Base-by-base conservation (phyloP, 2,797 vertebrate genomes). In the Chloroceryle inda region DNA sequence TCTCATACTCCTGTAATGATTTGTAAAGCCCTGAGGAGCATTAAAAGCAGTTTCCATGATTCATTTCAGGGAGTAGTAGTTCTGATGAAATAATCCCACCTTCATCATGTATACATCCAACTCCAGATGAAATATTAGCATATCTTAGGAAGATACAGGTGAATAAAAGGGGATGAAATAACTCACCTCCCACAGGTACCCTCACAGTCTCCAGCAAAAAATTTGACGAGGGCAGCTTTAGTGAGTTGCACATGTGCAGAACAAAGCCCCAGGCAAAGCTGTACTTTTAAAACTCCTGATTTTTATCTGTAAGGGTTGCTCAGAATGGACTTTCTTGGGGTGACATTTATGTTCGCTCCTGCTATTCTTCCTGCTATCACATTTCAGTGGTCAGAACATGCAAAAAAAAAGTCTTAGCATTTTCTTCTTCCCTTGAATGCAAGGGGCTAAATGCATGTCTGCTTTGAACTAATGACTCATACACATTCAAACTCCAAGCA, bases 21-120 rank as follows among this genome's bases (percentile, higher is more conserved):
- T 74, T 71, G 45, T 64, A 62, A 91, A 80, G 40, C 38, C 47
- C 68, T 31, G 85, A 71, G 27, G 58, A 61, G 22, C 23, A 69
- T 74, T 83, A 44, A 79, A 66, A 64, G 13, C 10, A 37, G 19
- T 56, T 86, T 27, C 11, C 38, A 40, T 3, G 1, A n/a, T 85
- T 88, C 21, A 33, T 77, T 72, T 77, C 35, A 72, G 55, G 58
- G 53, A 42, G 17, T 38, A 11, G 12, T 27, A 64, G 53, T 74
- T 31, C 56, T 66, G n/a, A 80, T 33, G 23, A 94, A 80, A 77
- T 89, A 69, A 78, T 81, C 38, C 17, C 20, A 74, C 58, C 15
- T 83, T 75, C 23, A 22, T 50, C 42, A 13, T 13, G 3, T 63
- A 23, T 13, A 21, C 22, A 33, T 83, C n/a, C 67, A 68, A 71